Conservation (phyloP, 2,113 vertebrate species). For the Suncus etruscus region DNA sequence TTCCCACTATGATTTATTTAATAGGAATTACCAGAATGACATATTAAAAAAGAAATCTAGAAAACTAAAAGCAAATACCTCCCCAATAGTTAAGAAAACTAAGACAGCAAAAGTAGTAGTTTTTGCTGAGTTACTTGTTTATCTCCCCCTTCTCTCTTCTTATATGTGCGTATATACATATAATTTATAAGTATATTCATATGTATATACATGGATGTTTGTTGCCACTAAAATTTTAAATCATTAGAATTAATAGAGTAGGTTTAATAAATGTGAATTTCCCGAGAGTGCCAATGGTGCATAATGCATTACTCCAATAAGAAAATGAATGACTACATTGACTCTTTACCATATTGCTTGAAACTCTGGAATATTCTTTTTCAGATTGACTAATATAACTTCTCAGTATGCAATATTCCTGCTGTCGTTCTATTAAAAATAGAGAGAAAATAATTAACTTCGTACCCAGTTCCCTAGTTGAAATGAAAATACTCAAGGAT, state of each 20-base stretch:
- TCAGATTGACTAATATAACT: constrained; percentile 4
- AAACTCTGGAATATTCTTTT: constrained; percentile 59
- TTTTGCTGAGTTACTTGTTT: too few relatives aligned
- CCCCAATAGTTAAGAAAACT: not conserved
- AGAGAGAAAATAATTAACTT: constrained; percentile 34
- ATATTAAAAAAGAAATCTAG: constrained; percentile 14
- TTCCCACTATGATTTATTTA: not conserved
- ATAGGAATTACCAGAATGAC: not conserved
- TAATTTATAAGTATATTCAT: too few relatives aligned
- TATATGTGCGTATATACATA: not conserved
- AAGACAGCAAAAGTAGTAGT: not conserved
- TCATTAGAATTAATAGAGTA: not conserved
- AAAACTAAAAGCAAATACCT: not conserved
- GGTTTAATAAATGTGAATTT: constrained; percentile 8
- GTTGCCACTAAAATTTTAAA: constrained; percentile 24
- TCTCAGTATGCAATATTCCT: constrained; percentile 63
- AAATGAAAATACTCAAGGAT: too few relatives aligned
- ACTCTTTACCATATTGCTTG: constrained; percentile 72
- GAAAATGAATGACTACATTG: not conserved
- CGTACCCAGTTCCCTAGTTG: not conserved
- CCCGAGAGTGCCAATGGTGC: not conserved
- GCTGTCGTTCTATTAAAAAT: constrained; percentile 69
- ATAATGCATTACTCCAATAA: not conserved
- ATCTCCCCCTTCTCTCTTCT: not conserved
- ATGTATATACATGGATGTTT: not conserved